Base-by-base conservation (phyloP, 2,797 vertebrate species). In the Pogoniulus pusillus region DNA sequence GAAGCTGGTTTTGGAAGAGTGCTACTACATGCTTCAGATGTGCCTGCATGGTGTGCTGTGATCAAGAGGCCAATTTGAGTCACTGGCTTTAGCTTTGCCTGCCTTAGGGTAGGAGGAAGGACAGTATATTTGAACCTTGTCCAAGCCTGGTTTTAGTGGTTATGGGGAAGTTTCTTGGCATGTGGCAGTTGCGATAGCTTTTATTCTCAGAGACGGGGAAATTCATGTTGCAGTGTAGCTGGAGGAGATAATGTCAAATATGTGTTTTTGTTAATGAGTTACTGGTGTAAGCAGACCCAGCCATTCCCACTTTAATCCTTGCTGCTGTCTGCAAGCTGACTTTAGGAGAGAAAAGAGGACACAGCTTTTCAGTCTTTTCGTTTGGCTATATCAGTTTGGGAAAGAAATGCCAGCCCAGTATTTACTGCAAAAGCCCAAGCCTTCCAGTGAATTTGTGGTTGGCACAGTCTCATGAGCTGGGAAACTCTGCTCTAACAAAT, bases 401-500 rank as follows among this genome's bases (percentile, higher is more conserved):
- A 57, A 65, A 62, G 17, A 22, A 39, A 30, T 70, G 23, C 30
- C 32, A 58, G 43, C 23, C 24, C 5, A 10, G 34, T 54, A 19
- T 65, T 79, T 32, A 20, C 24, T 45, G 15, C 43, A 45, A 45
- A 45, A 45, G 43, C 18, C 43, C 43, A 45, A 45, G 16, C 16
- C 12, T 74, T 18, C 20, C 12, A 18, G 0, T 18, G 45, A 22
- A 22, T 68, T 20, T 53, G 73, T 81, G 54, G 37, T 63, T 77
- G 57, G 16, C 23, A 4, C 34, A 68, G 66, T 47, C n/a, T 55
- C 11, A n/a, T n/a, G n/a, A n/a, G n/a, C n/a, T n/a, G n/a, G n/a
- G n/a, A n/a, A n/a, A n/a, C n/a, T n/a, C n/a, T 19, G 7, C 64
- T 73, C 4, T 47, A 9, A 10, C 0, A 1, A n/a, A 12, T 1